Conservation (phyloP, 2,113 vertebrate species). For the Rhizomys pruinosus region DNA sequence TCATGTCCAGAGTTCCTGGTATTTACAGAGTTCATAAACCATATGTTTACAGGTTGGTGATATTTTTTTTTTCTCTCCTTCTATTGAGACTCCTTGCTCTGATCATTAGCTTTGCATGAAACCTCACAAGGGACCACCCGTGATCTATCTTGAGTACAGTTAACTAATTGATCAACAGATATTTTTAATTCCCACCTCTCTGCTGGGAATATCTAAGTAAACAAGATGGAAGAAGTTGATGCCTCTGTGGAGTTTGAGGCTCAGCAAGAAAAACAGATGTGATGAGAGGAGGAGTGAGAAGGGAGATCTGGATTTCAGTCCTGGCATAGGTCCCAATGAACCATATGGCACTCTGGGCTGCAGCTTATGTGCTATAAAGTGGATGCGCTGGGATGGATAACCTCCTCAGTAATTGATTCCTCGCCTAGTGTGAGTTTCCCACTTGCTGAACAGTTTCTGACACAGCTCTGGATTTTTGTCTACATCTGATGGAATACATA, state of each 20-base stretch:
- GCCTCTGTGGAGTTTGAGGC: conserved; percentile 1
- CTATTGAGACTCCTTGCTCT: conserved; percentile 38
- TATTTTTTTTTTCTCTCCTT: background rate
- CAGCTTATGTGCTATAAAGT: background rate
- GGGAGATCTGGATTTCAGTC: conserved; percentile 20
- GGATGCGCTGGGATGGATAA: background rate
- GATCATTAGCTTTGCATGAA: background rate
- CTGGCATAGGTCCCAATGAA: conserved; percentile 21
- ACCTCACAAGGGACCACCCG: background rate
- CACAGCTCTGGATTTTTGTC: background rate
- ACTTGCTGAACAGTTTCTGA: conserved; percentile 31
- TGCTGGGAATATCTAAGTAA: background rate
- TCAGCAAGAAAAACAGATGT: conserved; percentile 46
- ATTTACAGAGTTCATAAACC: conserved; percentile 14
- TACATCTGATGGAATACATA: background rate
- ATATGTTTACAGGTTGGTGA: conserved; percentile 35
- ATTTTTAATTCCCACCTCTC: background rate
- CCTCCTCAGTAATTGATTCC: conserved; percentile 20
- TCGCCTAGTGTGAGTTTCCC: conserved; percentile 42
- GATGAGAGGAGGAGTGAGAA: background rate
- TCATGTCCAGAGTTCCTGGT: background rate
- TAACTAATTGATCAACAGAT: background rate
- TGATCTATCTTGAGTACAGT: background rate
- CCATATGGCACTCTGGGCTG: conserved; percentile 44
- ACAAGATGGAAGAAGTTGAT: background rate